Conservation (phyloP, 2,797 vertebrate species). For the Sylvilagus floridanus region DNA sequence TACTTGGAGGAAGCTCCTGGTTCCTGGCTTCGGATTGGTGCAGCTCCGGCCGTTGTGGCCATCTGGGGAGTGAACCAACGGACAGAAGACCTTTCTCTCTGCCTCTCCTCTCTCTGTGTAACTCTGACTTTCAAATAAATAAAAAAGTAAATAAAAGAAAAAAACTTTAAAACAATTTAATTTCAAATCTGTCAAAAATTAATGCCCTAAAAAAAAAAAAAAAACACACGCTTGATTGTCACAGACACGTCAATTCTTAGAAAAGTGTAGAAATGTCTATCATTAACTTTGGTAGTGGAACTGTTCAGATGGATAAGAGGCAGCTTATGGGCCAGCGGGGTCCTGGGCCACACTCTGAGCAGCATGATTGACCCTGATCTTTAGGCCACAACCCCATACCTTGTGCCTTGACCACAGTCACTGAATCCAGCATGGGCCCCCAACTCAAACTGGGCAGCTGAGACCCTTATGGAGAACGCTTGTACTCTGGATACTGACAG, state of each 20-base stretch:
- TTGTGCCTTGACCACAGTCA: neutral
- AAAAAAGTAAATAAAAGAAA: too few species aligned
- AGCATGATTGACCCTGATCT: neutral
- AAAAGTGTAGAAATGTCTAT: neutral
- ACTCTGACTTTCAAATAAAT: too few species aligned
- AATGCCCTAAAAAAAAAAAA: neutral
- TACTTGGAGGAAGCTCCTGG: too few species aligned
- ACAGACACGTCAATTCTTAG: neutral
- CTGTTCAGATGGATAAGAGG: neutral
- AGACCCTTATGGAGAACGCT: neutral
- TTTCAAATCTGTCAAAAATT: neutral
- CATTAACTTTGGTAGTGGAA: neutral
- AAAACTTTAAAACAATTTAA: neutral
- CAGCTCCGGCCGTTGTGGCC: too few species aligned
- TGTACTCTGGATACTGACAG: neutral
- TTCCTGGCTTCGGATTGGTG: too few species aligned
- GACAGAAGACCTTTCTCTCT: too few species aligned
- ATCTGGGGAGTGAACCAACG: too few species aligned
- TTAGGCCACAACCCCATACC: neutral
- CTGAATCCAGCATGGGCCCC: neutral
- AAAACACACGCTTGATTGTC: neutral
- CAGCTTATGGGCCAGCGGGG: neutral
- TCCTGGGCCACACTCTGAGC: neutral
- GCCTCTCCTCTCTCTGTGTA: too few species aligned
- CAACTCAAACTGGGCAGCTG: neutral